Conservation (phyloP, 2,888 invertebrate species). For the Tholera decimalis region DNA sequence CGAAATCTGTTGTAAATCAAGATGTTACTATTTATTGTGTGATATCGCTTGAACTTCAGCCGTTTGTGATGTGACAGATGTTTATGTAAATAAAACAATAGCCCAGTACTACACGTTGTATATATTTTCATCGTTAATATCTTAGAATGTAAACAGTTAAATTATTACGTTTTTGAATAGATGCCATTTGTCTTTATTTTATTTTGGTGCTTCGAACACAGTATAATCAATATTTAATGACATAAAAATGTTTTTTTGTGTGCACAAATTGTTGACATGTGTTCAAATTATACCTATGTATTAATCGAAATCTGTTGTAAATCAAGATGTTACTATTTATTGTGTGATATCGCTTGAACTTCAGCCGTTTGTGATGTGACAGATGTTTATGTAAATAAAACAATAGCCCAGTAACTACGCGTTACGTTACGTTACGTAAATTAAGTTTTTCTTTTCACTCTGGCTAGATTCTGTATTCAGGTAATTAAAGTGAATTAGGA, state of each 20-base stretch:
- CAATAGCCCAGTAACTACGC: conserved; percentile 78
- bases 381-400: conserved; percentile 77
- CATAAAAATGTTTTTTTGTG: conserved; percentile 66
- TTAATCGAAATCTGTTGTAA: conserved; percentile 65
- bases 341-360: conserved; percentile 68
- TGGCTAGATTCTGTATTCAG: conserved; percentile 74
- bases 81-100: conserved; percentile 78
- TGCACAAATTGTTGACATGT: conserved; percentile 82
- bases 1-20: conserved; percentile 64
- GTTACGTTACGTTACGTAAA: conserved; percentile 90
- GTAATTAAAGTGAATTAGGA: conserved; percentile 81
- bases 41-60: conserved; percentile 65
- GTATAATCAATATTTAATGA: conserved; percentile 45
- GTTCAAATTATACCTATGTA: conserved; percentile 72
- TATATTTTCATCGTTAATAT: conserved; percentile 75
- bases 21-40: conserved; percentile 63
- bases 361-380: conserved; percentile 66
- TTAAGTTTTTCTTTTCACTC: conserved; percentile 76
- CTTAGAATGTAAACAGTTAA: conserved; percentile 71
- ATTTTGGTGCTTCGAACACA: conserved; percentile 77
- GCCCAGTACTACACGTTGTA: conserved; percentile 83
- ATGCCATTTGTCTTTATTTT: conserved; percentile 69
- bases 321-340: conserved; percentile 59
- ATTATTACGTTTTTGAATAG: conserved; percentile 76
- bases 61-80: conserved; percentile 69